These are phyloP conservation scores for Porites rus DNA, from an alignment of 92 coral and sea anemone species.

Conservation along the genomic window DNA sequence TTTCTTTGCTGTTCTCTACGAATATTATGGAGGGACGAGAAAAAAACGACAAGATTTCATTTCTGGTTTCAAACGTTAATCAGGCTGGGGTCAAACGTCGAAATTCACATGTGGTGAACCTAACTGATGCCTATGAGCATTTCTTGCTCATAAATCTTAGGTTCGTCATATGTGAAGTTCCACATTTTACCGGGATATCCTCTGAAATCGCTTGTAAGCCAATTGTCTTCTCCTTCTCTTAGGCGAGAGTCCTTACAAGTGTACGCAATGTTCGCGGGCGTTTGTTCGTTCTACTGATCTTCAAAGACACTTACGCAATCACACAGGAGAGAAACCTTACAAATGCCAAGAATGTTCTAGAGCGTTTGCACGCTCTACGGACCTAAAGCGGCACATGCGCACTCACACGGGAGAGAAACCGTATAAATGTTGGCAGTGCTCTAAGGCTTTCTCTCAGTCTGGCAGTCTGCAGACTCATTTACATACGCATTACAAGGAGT, in stretches of 20 bases:
- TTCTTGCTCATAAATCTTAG: no score
- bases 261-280: constrained; percentile 99
- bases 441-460: constrained; percentile 98
- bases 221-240: not conserved
- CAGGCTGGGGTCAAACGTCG: no score
- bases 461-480: constrained; percentile 97
- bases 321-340: constrained; percentile 98
- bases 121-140: no score
- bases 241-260: constrained; percentile 99
- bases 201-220: no score
- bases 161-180: no score
- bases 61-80: no score
- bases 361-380: constrained; percentile 99
- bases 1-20: no score
- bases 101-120: no score
- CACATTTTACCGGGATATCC: no score
- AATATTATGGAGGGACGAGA: no score
- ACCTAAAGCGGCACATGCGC: constrained; percentile 97
- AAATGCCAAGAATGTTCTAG: constrained; percentile 96
- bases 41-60: no score
- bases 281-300: constrained; percentile 99
- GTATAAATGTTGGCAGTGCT: constrained; percentile 99
- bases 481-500: constrained; percentile 95
- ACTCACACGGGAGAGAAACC: constrained; percentile 99
- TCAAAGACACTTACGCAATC: constrained; percentile 96